Evolutionary conservation across 1,140 invertebrate genomes (phyloP), one percentile per base, ranked within the genome.

Genomic region (Paramacrobiotus metropolitanus): DNA sequence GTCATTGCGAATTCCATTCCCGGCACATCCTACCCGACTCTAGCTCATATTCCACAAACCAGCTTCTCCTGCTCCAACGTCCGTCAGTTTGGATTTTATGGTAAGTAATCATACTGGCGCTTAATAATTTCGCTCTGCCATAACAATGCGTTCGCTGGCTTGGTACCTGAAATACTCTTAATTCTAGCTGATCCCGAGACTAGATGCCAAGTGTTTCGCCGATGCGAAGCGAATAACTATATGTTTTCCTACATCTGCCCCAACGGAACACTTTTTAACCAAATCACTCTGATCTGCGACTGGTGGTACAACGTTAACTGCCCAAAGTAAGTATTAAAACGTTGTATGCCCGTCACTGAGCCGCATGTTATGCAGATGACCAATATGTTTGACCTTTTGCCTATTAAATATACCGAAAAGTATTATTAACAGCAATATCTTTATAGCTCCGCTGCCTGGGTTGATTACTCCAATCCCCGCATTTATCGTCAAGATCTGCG

Each of bases 281-380:
- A 55, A 28, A 55, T 55, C 24, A 55, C 48, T 9, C 24, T 28
- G 24, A 24, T 55, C 15, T 55, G 48, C 48, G 48, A 55, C 28
- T 55, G 48, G 48, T 55, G 48, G 48, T 55, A 55, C 48, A 55
- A 55, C 48, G 48, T 55, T 15, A 55, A 55, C 48, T 55, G 48
- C 24, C 48, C 48, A 24, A 55, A 55, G 48, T 55, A 24, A 20
- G 48, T 40, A 40, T 40, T n/a, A n/a, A n/a, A n/a, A n/a, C n/a
- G n/a, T n/a, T n/a, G n/a, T n/a, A n/a, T n/a, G n/a, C n/a, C n/a
- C n/a, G n/a, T n/a, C n/a, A n/a, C n/a, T 40, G 34, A 9, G 34
- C 34, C 34, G 34, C 9, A 40, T n/a, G 9, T 40, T 40, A 40
- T 40, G 9, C 34, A 9, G n/a, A 40, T 40, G 9, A 9, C 9